phyloP scores from a whole-genome alignment of 1,140 invertebrate genomes.

The Aphelenchoides besseyi region DNA sequence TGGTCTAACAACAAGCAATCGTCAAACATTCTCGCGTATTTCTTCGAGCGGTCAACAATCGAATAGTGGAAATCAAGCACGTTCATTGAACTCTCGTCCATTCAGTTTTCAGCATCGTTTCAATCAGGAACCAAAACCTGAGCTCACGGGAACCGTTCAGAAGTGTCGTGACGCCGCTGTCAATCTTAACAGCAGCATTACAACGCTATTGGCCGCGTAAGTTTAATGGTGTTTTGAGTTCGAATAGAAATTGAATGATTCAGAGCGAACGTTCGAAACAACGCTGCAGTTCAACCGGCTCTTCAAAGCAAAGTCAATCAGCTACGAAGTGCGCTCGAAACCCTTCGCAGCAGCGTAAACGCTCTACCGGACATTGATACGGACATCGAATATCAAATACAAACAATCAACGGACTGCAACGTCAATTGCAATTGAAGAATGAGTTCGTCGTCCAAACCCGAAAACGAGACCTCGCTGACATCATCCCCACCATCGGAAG shows the following conservation, averaged over 20 bases:
- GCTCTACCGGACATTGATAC: neutral
- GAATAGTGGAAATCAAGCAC: too few species aligned
- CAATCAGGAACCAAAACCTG: too few species aligned
- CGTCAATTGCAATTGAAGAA: neutral
- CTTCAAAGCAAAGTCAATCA: conserved; percentile 11
- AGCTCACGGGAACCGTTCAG: neutral
- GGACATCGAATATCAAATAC: neutral
- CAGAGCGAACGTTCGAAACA: neutral
- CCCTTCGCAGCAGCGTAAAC: neutral
- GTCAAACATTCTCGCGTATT: too few species aligned
- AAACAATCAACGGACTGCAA: neutral
- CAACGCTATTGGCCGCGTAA: neutral
- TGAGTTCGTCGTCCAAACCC: neutral
- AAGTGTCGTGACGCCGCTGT: conserved; percentile 1
- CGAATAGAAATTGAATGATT: neutral
- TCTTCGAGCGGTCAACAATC: too few species aligned
- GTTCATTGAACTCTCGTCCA: too few species aligned
- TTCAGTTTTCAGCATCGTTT: too few species aligned
- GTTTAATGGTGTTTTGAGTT: neutral
- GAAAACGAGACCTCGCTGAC: neutral
- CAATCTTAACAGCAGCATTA: neutral
- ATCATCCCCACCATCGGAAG: conserved; percentile 65
- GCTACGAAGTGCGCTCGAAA: neutral
- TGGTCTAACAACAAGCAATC: too few species aligned
- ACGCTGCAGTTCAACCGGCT: neutral